These are phyloP conservation scores for Morbakka virulenta DNA, from an alignment of 30 jellyfish, hydroid and myxozoan species.

Conservation along the genomic window DNA sequence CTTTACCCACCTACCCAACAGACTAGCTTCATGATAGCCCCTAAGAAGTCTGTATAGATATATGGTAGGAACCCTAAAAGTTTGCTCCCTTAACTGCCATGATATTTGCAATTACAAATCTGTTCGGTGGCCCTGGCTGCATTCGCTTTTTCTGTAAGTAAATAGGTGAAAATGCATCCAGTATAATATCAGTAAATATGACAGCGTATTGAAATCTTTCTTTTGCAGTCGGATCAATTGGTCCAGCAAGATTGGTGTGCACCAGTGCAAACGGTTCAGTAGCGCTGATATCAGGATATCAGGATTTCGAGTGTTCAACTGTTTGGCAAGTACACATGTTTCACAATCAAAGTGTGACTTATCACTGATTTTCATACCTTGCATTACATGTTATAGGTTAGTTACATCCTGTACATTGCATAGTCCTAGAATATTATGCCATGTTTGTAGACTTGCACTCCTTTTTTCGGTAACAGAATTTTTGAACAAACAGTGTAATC, in stretches of 20 bases:
- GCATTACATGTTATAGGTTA: not conserved
- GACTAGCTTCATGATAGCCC: no score
- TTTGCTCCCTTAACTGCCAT: no score
- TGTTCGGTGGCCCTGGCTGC: not conserved
- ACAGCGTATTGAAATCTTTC: slow-evolving; percentile 20
- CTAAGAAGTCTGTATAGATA: no score
- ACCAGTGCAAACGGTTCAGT: slow-evolving; percentile 31
- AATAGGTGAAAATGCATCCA: not conserved
- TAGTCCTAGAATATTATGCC: not conserved
- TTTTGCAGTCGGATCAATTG: slow-evolving; percentile 37
- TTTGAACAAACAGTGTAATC: no score
- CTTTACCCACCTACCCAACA: no score
- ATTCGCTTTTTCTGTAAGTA: not conserved
- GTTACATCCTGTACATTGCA: not conserved
- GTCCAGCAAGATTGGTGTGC: slow-evolving; percentile 58
- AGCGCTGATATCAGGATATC: slow-evolving; percentile 28
- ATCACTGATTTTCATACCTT: slow-evolving; percentile 33
- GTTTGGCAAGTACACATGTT: slow-evolving; percentile 30
- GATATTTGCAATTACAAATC: no score
- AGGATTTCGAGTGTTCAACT: slow-evolving; percentile 9
- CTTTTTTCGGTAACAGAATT: not conserved
- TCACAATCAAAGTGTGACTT: not conserved
- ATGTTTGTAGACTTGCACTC: not conserved
- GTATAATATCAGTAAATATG: not conserved
- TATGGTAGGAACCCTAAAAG: no score